Percentiles rank a stretch among this genome's conserved stretches.
Conservation (phyloP, 2,888 invertebrate species). For the Xylota sylvarum region DNA sequence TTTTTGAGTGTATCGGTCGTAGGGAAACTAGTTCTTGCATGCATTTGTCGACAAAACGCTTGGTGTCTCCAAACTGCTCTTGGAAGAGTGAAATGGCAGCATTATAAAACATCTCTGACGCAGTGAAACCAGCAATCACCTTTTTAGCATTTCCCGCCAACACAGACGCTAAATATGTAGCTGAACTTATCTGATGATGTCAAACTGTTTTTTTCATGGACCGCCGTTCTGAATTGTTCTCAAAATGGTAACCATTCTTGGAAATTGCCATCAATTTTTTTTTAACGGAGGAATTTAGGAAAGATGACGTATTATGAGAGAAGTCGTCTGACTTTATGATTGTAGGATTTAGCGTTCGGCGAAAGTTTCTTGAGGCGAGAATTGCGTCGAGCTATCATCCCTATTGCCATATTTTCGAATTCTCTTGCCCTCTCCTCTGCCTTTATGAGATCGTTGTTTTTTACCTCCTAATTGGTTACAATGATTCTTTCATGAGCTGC, state of each 20-base stretch:
- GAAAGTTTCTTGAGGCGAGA: conserved; percentile 6
- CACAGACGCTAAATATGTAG: too few species aligned
- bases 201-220: too few species aligned
- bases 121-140: conserved; percentile 6
- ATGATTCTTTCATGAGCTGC: too few species aligned
- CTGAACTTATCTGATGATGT: too few species aligned
- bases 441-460: conserved; percentile 11
- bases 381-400: conserved; percentile 6
- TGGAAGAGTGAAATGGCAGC: conserved; percentile 18
- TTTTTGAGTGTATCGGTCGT: conserved; percentile 15
- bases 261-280: too few species aligned
- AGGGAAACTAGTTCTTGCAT: conserved; percentile 33
- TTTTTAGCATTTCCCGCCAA: conserved; percentile 1
- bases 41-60: conserved; percentile 25
- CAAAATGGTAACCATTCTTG: background rate
- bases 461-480: background rate
- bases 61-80: background rate
- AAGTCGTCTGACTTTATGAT: background rate
- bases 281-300: background rate
- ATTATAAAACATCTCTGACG: conserved; percentile 22
- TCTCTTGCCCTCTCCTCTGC: background rate
- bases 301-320: background rate
- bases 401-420: background rate
- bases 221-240: conserved; percentile 19
- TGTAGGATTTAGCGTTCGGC: background rate